Base-by-base conservation (phyloP, 2,888 invertebrate species). In the Melitaea athalia region DNA sequence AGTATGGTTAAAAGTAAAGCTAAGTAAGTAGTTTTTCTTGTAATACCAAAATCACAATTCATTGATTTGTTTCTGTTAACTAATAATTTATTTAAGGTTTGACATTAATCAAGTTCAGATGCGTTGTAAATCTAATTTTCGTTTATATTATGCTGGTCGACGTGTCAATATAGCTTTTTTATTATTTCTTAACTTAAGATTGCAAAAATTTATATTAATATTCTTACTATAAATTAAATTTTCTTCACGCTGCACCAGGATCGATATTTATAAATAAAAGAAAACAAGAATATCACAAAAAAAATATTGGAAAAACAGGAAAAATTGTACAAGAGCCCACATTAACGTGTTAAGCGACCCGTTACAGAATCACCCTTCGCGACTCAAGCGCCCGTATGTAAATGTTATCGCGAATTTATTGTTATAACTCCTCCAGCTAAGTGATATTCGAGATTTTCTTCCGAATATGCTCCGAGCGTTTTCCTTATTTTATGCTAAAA, bases 341-440 rank as follows among this genome's bases (percentile, higher is more conserved):
- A 85, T 85, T 84, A 85, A 77, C 82, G 85, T 86, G 87, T 77
- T 81, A 82, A 88, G 87, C 85, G 88, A 88, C 77, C 87, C 90
- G 86, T 83, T 82, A 77, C 77, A 74, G 80, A 83, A 81, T 80
- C 85, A 81, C 86, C 88, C 87, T 82, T 77, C 80, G 65, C 60
- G 78, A 77, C 74, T 78, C 80, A 81, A 84, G 81, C 80, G 80
- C 74, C 81, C 83, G 87, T 85, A 89, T 90, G 88, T 84, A 89
- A 90, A 90, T 90, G 85, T 82, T 85, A 87, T 86, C 82, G 83
- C 75, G 80, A 87, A 91, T 91, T 91, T 91, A 91, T 91, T 87
- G 89, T 89, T 88, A 88, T 88, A 86, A 85, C 84, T 85, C 83
- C 83, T 85, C 85, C 84, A 75, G 84, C 85, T 90, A 91, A 91